These are phyloP conservation scores for Eueremaeus valkanovi DNA, from an alignment of 2,888 invertebrate genomes.

Conservation along the genomic window DNA sequence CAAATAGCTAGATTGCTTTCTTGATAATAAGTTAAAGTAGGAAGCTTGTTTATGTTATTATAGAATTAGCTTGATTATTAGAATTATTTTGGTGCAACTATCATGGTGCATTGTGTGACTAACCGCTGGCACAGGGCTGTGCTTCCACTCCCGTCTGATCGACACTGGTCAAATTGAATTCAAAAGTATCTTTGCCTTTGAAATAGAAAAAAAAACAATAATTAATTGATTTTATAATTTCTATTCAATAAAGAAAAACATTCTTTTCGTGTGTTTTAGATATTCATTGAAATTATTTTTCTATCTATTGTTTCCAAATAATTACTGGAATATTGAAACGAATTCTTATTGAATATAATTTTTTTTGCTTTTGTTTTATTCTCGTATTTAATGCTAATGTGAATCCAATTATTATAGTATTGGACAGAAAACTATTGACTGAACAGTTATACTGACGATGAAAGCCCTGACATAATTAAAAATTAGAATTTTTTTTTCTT, in stretches of 20 bases:
- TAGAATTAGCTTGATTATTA: too few relatives aligned
- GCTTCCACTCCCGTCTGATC: conserved; percentile 53
- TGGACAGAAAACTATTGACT: background rate
- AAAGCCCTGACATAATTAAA: background rate
- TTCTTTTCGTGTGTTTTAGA: background rate
- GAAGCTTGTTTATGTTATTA: too few relatives aligned
- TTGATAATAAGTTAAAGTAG: too few relatives aligned
- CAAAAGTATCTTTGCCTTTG: conserved; percentile 64
- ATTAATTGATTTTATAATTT: background rate
- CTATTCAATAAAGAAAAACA: background rate
- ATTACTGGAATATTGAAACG: too few relatives aligned
- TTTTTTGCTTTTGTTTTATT: too few relatives aligned
- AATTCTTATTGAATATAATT: background rate
- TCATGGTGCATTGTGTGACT: conserved; percentile 68
- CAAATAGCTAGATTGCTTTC: too few relatives aligned
- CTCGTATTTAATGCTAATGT: background rate
- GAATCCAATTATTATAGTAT: background rate
- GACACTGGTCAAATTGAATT: conserved; percentile 68
- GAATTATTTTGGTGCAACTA: too few relatives aligned
- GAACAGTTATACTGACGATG: too few relatives aligned
- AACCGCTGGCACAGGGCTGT: conserved; percentile 55
- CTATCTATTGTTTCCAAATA: too few relatives aligned
- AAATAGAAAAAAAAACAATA: background rate
- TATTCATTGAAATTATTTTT: too few relatives aligned
- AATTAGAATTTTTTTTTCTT: background rate